Conservation (phyloP, 2,888 invertebrate genomes). For the Melanophora roralis region DNA sequence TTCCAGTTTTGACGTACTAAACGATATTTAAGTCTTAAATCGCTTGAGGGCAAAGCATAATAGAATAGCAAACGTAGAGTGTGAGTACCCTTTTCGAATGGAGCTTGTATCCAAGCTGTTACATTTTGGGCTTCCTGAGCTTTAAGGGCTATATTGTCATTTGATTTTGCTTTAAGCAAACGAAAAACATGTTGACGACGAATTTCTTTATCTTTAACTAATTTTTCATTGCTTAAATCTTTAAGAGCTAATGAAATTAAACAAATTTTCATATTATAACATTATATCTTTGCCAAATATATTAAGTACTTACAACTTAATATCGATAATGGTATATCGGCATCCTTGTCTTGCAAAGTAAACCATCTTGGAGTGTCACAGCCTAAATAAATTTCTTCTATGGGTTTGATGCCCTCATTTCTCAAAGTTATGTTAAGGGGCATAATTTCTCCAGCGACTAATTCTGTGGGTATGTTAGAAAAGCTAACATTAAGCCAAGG, state of each 20-base stretch:
- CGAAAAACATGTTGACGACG: constrained; percentile 75
- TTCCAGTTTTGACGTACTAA: constrained; percentile 83
- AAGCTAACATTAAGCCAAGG: constrained; percentile 88
- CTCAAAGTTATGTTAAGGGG: constrained; percentile 81
- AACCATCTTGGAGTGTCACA: constrained; percentile 76
- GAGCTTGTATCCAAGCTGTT: constrained; percentile 84
- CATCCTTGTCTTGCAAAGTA: constrained; percentile 72
- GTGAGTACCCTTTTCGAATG: constrained; percentile 81
- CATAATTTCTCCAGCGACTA: constrained; percentile 85
- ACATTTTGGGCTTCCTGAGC: constrained; percentile 73
- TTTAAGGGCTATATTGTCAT: constrained; percentile 67
- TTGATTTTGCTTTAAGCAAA: constrained; percentile 67
- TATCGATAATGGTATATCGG: constrained; percentile 74
- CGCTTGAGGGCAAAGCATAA: constrained; percentile 79
- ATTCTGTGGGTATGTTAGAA: constrained; percentile 81
- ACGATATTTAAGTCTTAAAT: constrained; percentile 77
- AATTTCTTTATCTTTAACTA: constrained; percentile 76
- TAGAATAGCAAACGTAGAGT: constrained; percentile 85
- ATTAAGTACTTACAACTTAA: constrained; percentile 70
- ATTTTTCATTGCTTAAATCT: constrained; percentile 74
- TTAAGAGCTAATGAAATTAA: constrained; percentile 67
- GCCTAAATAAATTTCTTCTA: constrained; percentile 81
- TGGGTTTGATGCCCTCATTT: constrained; percentile 81
- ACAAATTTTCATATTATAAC: not conserved
- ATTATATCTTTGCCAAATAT: not conserved